phyloP scores from a whole-genome alignment of 2,888 invertebrate species.

The Anorthoa munda region DNA sequence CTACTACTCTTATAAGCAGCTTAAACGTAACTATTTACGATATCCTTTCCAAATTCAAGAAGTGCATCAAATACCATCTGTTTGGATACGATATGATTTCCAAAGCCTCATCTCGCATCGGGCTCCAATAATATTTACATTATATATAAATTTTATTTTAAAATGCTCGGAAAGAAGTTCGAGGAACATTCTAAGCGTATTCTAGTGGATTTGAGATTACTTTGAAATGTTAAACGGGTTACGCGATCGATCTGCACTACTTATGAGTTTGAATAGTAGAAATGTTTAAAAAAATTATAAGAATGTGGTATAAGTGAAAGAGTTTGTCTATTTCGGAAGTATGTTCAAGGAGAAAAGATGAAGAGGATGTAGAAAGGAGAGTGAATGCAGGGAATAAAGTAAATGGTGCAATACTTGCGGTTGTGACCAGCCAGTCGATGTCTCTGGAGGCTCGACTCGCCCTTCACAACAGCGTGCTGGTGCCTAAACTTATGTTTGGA shows the following conservation, averaged over 20 bases:
- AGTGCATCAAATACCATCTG: constrained; percentile 25
- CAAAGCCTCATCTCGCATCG: constrained; percentile 16
- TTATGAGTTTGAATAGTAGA: neutral
- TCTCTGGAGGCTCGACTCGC: too few species aligned
- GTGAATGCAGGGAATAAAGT: too few species aligned
- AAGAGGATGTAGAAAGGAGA: too few species aligned
- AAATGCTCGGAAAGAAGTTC: constrained; percentile 25
- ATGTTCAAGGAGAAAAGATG: too few species aligned
- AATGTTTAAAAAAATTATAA: neutral
- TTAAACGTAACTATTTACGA: neutral
- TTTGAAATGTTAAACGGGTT: constrained; percentile 25
- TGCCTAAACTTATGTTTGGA: too few species aligned
- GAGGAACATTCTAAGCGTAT: constrained; percentile 13
- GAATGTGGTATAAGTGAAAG: too few species aligned
- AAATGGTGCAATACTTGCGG: too few species aligned
- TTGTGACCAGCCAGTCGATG: too few species aligned
- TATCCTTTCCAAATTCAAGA: constrained; percentile 10
- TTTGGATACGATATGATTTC: constrained; percentile 37
- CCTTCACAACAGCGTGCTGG: too few species aligned
- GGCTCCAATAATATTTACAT: constrained; percentile 44
- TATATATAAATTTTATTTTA: constrained; percentile 36
- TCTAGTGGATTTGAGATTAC: constrained; percentile 12
- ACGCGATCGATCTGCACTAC: constrained; percentile 1
- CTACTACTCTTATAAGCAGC: neutral
- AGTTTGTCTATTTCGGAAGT: too few species aligned